Evolutionary conservation across 1,140 invertebrate species (phyloP).

Genomic region (Laodelphax striatellus): DNA sequence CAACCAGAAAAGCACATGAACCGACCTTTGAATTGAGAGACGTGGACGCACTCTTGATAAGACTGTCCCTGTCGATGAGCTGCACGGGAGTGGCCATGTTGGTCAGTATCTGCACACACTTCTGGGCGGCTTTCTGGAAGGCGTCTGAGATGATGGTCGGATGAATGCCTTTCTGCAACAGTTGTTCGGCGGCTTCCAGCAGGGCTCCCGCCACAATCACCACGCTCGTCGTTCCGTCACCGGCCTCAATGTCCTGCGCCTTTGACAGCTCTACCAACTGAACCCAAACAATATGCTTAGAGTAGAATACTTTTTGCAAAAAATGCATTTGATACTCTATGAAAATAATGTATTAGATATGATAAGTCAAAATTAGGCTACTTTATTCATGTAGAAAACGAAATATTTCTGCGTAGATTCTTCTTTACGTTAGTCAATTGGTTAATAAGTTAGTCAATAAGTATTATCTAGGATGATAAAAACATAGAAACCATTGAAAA

Average conservation of each 20-base stretch:
- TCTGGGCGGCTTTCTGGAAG: constrained; percentile 80
- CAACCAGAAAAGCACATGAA: too few species aligned
- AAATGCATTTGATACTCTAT: too few species aligned
- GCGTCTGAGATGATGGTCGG: constrained; percentile 95
- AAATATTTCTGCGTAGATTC: too few species aligned
- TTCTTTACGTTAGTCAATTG: too few species aligned
- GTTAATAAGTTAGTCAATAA: too few species aligned
- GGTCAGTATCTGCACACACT: constrained; percentile 77
- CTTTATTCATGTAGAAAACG: too few species aligned
- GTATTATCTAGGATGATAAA: too few species aligned
- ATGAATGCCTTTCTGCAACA: constrained; percentile 91
- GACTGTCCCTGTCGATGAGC: constrained; percentile 71
- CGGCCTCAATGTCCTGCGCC: constrained; percentile 97
- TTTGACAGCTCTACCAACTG: constrained; percentile 95
- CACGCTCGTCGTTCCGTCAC: constrained; percentile 97
- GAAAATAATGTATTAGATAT: too few species aligned
- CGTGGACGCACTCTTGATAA: constrained; percentile 92
- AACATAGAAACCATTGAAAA: too few species aligned
- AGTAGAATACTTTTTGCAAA: too few species aligned
- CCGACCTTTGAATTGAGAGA: constrained; percentile 92
- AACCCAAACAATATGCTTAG: constrained; percentile 22
- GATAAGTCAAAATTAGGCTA: too few species aligned
- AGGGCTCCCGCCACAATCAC: constrained; percentile 92
- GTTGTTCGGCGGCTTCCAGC: constrained; percentile 86
- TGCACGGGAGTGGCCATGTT: constrained; percentile 80